Conservation (phyloP, 2,113 vertebrate genomes). For the Junco hyemalis region DNA sequence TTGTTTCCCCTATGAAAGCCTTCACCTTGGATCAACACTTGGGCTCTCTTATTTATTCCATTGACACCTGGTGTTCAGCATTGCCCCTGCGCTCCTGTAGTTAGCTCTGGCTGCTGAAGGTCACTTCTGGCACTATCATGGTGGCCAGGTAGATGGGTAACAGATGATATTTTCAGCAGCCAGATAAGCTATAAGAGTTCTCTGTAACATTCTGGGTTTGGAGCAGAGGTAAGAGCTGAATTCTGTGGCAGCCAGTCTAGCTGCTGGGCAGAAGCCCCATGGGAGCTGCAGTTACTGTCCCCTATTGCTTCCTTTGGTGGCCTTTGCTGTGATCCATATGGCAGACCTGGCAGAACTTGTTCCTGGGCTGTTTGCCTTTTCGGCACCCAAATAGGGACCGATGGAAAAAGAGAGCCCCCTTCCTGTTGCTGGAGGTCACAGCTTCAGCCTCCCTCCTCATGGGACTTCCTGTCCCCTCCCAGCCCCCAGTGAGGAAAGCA, state of each 20-base stretch:
- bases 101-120: neutral
- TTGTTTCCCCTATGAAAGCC: neutral
- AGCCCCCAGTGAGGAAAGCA: neutral
- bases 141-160: neutral
- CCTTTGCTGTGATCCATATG: neutral
- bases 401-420: neutral
- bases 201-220: neutral
- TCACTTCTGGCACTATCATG: neutral
- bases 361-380: neutral
- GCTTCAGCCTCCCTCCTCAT: neutral
- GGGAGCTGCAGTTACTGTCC: neutral
- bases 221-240: neutral
- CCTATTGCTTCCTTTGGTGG: neutral
- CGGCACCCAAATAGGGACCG: rapidly evolving
- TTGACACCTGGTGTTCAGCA: neutral
- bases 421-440: neutral
- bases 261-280: neutral
- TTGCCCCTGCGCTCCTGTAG: neutral
- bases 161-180: neutral
- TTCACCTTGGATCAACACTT: neutral
- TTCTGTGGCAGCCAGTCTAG: too few species aligned
- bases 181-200: rapidly evolving
- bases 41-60: neutral
- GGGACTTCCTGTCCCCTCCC: neutral
- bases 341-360: neutral